These are phyloP conservation scores for Podarcis raffonei DNA, from an alignment of 2,113 vertebrate genomes.

Conservation along the genomic window DNA sequence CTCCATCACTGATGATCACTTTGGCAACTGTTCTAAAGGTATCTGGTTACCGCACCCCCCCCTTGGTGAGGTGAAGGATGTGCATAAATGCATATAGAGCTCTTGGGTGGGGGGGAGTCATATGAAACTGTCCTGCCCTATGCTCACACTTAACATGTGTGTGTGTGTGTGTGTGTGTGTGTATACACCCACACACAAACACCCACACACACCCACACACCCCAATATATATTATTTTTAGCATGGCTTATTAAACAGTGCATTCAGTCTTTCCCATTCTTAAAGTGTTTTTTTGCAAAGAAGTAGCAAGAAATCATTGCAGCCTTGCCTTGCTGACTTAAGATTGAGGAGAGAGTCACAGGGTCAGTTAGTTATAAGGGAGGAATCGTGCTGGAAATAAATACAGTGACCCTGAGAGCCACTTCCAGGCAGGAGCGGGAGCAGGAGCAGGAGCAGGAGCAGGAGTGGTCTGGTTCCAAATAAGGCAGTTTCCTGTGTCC, in stretches of 20 bases:
- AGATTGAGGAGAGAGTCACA: neutral
- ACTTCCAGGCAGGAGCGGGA: too few species aligned
- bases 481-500: too few species aligned
- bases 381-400: neutral
- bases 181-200: too few species aligned
- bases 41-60: neutral
- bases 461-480: too few species aligned
- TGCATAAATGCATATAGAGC: neutral
- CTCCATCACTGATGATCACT: neutral
- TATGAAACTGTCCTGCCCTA: neutral
- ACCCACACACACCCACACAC: too few species aligned
- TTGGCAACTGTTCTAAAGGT: neutral
- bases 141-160: too few species aligned
- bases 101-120: neutral
- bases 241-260: neutral
- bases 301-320: neutral
- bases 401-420: too few species aligned
- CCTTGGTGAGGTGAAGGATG: neutral
- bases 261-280: neutral
- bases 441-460: too few species aligned
- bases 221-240: neutral
- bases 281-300: neutral
- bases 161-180: too few species aligned
- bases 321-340: neutral
- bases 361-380: neutral